Base-by-base conservation (phyloP, 2,888 invertebrate genomes). In the Brachyptera putata region DNA sequence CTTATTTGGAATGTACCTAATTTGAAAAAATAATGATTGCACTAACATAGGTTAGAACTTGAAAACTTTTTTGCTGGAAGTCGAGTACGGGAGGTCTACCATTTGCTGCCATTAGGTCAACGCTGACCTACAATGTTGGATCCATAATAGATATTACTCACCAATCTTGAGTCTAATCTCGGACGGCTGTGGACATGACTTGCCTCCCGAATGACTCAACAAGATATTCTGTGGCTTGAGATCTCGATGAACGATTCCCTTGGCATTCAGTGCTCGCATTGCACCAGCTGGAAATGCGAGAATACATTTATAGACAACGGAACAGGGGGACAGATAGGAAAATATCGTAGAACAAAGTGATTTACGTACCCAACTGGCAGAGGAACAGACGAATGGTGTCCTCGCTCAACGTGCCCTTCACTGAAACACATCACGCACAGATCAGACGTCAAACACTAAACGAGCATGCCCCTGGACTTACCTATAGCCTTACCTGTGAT, bases 141-240 rank as follows among this genome's bases (percentile, higher is more conserved):
- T n/a, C n/a, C n/a, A n/a, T n/a, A n/a, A n/a, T n/a, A n/a, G n/a
- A n/a, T n/a, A n/a, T n/a, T n/a, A 7, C 30, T 30, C 24, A 95
- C 93, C 93, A 70, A 96, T 95, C 84, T 99, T 99, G 58, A 99
- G 83, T 63, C 86, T 89, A 67, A 97, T 95, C 75, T 96, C 91
- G 69, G 85, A 84, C 9, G 91, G 89, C 60, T 86, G 84, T 16
- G 87, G 86, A 69, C 84, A 82, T 9, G 77, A 72, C 68, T 83
- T 82, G 37, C 80, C 80, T 74, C 87, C 80, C 76, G 74, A 86
- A 76, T 95, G 91, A 70, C 95, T 94, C 66, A 99, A 82, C 64
- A 99, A 80, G 73, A 99, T 98, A 78, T 99, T 99, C 79, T 99
- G 99, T 53, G 99, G 99, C 77, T 99, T 99, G 73, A 99, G 83